These are phyloP conservation scores for Crocallis elinguaria DNA, from an alignment of 2,888 invertebrate species.

Conservation along the genomic window DNA sequence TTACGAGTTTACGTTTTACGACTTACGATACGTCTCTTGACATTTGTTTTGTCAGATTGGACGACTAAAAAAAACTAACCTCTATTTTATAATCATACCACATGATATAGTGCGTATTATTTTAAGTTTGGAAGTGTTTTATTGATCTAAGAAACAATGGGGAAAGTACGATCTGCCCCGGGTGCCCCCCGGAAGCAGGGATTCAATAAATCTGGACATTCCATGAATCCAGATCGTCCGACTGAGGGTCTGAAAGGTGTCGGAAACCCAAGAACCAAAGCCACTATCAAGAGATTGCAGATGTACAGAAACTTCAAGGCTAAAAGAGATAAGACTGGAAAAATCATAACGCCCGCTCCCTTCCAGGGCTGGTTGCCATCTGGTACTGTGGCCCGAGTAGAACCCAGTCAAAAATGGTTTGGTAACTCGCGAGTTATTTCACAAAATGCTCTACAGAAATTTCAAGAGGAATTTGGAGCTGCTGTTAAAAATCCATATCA, in stretches of 20 bases:
- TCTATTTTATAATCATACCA: conserved; percentile 4
- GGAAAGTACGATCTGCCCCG: conserved; percentile 89
- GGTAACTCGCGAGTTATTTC: conserved; percentile 99
- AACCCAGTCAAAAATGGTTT: conserved; percentile 99
- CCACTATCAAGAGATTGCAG: conserved; percentile 97
- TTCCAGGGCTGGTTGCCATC: conserved; percentile 96
- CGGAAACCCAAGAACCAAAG: conserved; percentile 93
- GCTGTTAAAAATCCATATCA: conserved; percentile 98
- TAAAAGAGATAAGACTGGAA: conserved; percentile 94
- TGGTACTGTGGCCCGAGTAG: conserved; percentile 96
- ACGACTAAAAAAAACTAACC: not conserved
- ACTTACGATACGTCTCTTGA: too few relatives aligned
- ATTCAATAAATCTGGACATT: conserved; percentile 94
- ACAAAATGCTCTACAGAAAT: conserved; percentile 94
- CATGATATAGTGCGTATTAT: conserved; percentile 11
- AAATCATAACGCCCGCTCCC: conserved; percentile 97
- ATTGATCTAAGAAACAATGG: conserved; percentile 80
- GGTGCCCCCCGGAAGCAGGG: conserved; percentile 93
- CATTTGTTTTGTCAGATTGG: too few relatives aligned
- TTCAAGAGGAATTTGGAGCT: conserved; percentile 97
- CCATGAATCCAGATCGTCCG: conserved; percentile 97
- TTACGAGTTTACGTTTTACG: too few relatives aligned
- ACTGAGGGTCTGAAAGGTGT: conserved; percentile 92
- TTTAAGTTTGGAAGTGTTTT: conserved; percentile 11
- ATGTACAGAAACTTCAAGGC: conserved; percentile 99